Conservation (phyloP, 2,113 vertebrate genomes). For the Oreochromis tanganicae region DNA sequence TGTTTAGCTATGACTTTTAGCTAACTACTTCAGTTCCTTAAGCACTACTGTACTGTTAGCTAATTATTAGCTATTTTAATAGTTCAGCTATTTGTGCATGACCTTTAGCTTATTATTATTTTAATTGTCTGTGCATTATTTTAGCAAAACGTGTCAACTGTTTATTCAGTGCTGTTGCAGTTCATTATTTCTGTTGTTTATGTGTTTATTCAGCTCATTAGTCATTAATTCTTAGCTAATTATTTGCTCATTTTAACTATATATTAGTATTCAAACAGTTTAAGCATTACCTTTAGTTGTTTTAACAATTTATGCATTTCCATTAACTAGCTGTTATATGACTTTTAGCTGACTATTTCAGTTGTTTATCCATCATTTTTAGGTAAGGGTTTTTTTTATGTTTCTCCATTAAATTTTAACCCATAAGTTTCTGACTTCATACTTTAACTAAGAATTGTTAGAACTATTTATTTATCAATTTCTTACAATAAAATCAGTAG, state of each 20-base stretch:
- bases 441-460: not conserved
- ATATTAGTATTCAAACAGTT: not conserved
- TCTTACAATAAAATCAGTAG: not conserved
- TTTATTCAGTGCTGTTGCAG: not conserved
- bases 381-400: not conserved
- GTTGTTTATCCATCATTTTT: not conserved
- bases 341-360: not conserved
- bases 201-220: not conserved
- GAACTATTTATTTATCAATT: not conserved
- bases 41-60: not conserved
- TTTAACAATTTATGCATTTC: not conserved
- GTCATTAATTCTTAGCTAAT: not conserved
- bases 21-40: not conserved
- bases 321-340: not conserved
- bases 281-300: not conserved
- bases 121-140: not conserved
- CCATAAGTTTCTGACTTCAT: not conserved
- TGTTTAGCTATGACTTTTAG: not conserved
- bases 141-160: not conserved
- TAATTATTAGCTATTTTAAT: not conserved
- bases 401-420: not conserved
- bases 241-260: not conserved
- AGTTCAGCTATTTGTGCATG: not conserved
- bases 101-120: not conserved
- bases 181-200: not conserved